A percentile compares a stretch with the other conserved stretches of the same genome.
Evolutionary conservation across 1,140 invertebrate genomes (phyloP).

Genomic region (Pseudomyrmex gracilis): DNA sequence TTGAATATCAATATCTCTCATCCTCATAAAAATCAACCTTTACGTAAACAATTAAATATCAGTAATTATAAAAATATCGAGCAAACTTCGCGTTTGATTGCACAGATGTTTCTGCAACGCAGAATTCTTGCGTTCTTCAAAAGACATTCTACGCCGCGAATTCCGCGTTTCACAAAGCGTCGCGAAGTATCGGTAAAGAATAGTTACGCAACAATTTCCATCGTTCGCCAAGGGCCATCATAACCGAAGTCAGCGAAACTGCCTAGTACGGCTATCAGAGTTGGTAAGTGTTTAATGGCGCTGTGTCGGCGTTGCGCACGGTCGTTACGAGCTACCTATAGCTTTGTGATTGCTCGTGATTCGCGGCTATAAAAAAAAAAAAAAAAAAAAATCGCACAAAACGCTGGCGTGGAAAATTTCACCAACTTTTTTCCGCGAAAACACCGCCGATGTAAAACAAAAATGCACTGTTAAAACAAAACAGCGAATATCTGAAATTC

Average conservation of each 20-base stretch:
- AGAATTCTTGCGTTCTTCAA: not conserved
- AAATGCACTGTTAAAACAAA: not conserved
- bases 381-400: too few species aligned
- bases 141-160: not conserved
- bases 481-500: not conserved
- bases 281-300: constrained; percentile 35
- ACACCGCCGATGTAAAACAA: not conserved
- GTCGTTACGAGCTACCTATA: constrained; percentile 11
- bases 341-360: constrained; percentile 6
- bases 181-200: constrained; percentile 33
- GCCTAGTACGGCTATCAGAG: constrained; percentile 21
- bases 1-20: not conserved
- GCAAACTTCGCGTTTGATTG: not conserved
- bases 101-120: not conserved
- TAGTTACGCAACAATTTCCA: constrained; percentile 42
- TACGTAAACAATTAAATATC: too few species aligned
- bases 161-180: not conserved
- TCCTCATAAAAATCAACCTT: too few species aligned
- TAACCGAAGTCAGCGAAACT: constrained; percentile 36
- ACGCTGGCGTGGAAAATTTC: not conserved
- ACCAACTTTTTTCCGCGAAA: not conserved
- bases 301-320: not conserved
- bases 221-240: not conserved
- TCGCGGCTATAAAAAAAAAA: constrained; percentile 9
- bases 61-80: not conserved